A percentile compares a stretch with the other conserved stretches of the same genome.
These are phyloP conservation scores for Neolamprologus brichardi DNA, from an alignment of 2,113 vertebrate genomes.

Conservation along the genomic window DNA sequence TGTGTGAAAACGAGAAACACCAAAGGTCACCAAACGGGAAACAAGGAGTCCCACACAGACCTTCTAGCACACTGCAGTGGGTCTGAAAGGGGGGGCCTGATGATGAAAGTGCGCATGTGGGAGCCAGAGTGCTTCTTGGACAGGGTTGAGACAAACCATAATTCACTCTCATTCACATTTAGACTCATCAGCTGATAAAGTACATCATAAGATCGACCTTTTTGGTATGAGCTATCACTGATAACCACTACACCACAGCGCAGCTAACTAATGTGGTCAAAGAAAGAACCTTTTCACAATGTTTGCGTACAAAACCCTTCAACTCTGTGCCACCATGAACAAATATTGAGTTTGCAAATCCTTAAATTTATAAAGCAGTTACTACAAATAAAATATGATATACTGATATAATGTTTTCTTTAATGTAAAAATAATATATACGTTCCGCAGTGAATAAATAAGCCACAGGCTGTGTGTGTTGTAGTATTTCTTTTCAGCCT, in stretches of 20 bases:
- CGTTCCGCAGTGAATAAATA: background rate
- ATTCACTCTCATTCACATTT: background rate
- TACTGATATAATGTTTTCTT: background rate
- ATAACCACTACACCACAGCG: background rate
- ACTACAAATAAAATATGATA: background rate
- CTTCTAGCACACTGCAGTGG: background rate
- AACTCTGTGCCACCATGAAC: background rate
- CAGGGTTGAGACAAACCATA: background rate
- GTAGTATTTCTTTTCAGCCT: conserved; percentile 11
- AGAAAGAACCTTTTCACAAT: background rate
- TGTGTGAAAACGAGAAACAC: background rate
- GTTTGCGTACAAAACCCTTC: background rate
- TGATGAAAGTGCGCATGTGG: background rate
- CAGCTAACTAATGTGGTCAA: background rate
- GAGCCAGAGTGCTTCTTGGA: background rate
- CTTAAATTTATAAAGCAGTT: background rate
- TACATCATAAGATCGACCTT: background rate
- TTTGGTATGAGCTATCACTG: background rate
- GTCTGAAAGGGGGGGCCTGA: background rate
- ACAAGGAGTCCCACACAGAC: background rate
- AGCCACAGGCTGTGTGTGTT: background rate
- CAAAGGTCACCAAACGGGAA: background rate
- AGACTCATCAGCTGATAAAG: background rate
- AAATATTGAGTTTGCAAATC: background rate
- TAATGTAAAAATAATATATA: background rate